Evolutionary conservation across 1,140 invertebrate genomes (phyloP).

Genomic region (Protaetia brevitarsis): DNA sequence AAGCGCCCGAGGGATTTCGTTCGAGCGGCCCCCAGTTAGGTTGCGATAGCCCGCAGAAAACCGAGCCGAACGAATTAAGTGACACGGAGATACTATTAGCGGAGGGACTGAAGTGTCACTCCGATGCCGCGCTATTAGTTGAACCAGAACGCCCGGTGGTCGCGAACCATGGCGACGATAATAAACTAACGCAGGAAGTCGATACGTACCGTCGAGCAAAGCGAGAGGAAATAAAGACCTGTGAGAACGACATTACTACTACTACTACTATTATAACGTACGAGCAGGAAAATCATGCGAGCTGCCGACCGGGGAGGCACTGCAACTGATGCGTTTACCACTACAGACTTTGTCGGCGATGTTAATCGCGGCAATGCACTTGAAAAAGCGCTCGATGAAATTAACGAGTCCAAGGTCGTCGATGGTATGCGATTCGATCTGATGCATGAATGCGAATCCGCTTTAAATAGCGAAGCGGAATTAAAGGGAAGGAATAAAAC

Average conservation of each 20-base stretch:
- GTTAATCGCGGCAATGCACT: neutral
- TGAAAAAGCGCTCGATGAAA: conserved; percentile 4
- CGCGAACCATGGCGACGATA: conserved; percentile 22
- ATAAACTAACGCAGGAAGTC: conserved; percentile 21
- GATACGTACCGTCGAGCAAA: conserved; percentile 19
- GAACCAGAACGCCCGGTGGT: conserved; percentile 20
- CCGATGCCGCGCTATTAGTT: conserved; percentile 2
- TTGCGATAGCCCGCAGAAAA: conserved; percentile 14
- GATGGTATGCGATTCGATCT: neutral
- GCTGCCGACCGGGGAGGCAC: no score
- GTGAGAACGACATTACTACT: conserved; percentile 20
- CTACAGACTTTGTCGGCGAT: neutral
- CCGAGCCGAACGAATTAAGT: neutral
- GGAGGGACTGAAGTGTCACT: neutral
- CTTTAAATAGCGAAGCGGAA: no score
- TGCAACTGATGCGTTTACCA: neutral
- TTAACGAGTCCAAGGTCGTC: neutral
- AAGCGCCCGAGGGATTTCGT: conserved; percentile 25
- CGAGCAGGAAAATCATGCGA: conserved; percentile 12
- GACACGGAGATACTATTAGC: neutral
- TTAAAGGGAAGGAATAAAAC: no score
- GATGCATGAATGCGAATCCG: neutral
- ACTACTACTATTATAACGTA: no score
- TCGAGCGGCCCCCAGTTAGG: neutral
- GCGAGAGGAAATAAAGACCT: conserved; percentile 1